Base-by-base conservation (phyloP, 2,888 invertebrate species). In the Beris morrisii region DNA sequence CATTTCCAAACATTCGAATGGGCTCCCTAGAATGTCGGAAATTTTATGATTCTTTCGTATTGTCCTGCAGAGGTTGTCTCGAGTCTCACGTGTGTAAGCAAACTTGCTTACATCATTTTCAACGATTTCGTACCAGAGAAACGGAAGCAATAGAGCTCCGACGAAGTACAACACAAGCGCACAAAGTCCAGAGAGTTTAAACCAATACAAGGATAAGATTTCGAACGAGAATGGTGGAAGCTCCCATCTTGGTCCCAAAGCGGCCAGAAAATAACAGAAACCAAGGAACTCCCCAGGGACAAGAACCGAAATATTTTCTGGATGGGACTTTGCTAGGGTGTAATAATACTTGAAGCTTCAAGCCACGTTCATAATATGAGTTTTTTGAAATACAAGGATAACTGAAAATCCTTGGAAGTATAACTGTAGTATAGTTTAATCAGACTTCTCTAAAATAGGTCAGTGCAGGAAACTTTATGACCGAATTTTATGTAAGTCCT, bases 311-410 rank as follows among this genome's bases (percentile, higher is more conserved):
- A 58, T 53, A 54, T 59, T 54, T 44, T 7, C 7, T 38, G 7
- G 38, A 66, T 52, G 66, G 66, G 66, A 59, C 59, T 66, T 66
- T 66, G 44, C 44, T 66, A 53, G 66, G 48, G 66, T 53, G 58
- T 56, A 57, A 57, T 57, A 48, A 48, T 46, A 45, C 28, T 43
- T 32, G 15, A 48, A 56, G 38, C 46, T 56, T 65, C 48, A 53
- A 45, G n/a, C 52, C n/a, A n/a, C 9, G 13, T 9, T n/a, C 9
- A 22, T 22, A 22, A 22, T 22, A 22, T 22, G 3, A 22, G 22
- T 22, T 22, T 22, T 22, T 22, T 22, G 22, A 22, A 22, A 22
- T 22, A 3, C 1, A 22, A 22, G 22, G 22, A 22, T 22, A 22
- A 22, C 22, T 22, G 22, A 3, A 22, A 22, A 3, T 22, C 22